Evolutionary conservation across 2,888 invertebrate genomes (phyloP).

Genomic region (Galerucella nymphaeae): DNA sequence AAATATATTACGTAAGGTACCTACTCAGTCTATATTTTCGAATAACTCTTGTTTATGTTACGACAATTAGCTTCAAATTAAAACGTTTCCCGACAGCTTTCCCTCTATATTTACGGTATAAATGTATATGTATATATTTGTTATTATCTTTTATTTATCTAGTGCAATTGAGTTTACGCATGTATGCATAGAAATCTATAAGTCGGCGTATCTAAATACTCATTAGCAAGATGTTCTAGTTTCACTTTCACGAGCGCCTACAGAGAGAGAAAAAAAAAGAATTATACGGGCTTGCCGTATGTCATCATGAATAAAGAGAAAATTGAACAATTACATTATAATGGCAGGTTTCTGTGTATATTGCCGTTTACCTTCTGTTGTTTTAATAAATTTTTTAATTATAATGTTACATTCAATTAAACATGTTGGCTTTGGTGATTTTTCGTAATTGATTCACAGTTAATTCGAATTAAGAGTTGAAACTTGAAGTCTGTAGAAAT

Average conservation of each 20-base stretch:
- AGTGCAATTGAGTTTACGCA: not conserved
- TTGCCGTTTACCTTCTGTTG: not conserved
- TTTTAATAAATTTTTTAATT: not conserved
- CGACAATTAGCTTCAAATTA: not conserved
- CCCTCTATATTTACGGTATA: not conserved
- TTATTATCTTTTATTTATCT: conserved; percentile 19
- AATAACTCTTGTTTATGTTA: not conserved
- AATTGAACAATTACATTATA: conserved; percentile 9
- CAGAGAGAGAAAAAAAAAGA: conserved; percentile 24
- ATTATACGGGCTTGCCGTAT: conserved; percentile 44
- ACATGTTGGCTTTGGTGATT: no score
- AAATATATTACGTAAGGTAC: not conserved
- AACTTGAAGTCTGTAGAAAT: no score
- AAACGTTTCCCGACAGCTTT: not conserved
- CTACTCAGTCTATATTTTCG: not conserved
- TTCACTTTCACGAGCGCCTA: conserved; percentile 48
- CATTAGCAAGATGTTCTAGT: conserved; percentile 43
- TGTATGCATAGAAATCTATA: conserved; percentile 18
- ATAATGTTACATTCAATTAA: no score
- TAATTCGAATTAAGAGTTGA: no score
- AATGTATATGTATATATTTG: conserved; percentile 13
- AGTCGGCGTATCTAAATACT: conserved; percentile 36
- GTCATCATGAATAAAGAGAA: conserved; percentile 36
- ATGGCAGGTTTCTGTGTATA: conserved; percentile 1
- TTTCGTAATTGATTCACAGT: no score